A percentile compares a stretch with the other conserved stretches of the same genome.
Evolutionary conservation across 2,797 vertebrate genomes (phyloP).

Genomic region (Crenuchus spilurus): DNA sequence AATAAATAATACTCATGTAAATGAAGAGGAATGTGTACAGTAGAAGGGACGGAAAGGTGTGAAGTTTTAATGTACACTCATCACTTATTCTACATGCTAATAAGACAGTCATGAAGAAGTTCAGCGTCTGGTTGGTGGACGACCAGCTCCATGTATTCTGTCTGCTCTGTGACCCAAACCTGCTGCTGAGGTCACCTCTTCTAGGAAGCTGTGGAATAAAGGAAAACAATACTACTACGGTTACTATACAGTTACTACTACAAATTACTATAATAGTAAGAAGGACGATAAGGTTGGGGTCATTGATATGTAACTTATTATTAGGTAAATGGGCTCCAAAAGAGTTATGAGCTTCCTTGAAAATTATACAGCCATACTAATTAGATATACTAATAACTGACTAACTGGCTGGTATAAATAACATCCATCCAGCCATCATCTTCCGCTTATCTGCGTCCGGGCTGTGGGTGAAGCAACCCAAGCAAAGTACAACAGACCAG

Average conservation of each 20-base stretch:
- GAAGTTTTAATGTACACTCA: conserved; percentile 24
- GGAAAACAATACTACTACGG: neutral
- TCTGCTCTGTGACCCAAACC: conserved; percentile 50
- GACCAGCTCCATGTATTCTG: conserved; percentile 55
- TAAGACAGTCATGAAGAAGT: neutral
- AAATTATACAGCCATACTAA: too few species aligned
- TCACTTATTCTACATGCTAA: conserved; percentile 7
- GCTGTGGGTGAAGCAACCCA: too few species aligned
- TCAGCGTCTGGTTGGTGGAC: conserved; percentile 69
- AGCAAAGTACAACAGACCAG: too few species aligned
- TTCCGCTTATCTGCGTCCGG: too few species aligned
- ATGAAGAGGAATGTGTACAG: conserved; percentile 50
- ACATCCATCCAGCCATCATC: too few species aligned
- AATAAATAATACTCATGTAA: neutral
- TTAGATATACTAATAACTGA: too few species aligned
- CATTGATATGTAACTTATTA: too few species aligned
- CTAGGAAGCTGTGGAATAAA: conserved; percentile 69
- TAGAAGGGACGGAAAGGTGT: conserved; percentile 6
- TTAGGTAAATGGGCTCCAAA: too few species aligned
- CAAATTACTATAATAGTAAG: neutral
- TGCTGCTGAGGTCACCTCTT: conserved; percentile 71
- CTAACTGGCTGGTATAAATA: too few species aligned
- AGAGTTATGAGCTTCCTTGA: too few species aligned
- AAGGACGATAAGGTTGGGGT: too few species aligned
- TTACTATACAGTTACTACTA: neutral